Conservation (phyloP, 1,140 invertebrate species). For the Eulimnadia texana region DNA sequence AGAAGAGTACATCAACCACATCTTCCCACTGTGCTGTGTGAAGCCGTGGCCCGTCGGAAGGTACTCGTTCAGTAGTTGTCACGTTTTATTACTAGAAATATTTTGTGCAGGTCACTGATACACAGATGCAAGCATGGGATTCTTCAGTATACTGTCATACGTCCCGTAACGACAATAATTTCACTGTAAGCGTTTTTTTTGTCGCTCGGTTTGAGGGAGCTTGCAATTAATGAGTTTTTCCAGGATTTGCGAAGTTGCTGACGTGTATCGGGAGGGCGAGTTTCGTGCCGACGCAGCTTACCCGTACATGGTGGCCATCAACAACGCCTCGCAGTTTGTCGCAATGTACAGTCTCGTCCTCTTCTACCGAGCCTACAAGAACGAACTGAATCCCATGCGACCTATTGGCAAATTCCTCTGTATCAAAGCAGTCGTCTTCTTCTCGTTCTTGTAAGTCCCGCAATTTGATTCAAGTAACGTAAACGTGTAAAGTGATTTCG, state of each 20-base stretch:
- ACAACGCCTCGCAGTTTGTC: conserved; percentile 88
- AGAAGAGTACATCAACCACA: conserved; percentile 40
- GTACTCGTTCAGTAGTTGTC: conserved; percentile 26
- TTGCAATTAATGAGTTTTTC: too few species aligned
- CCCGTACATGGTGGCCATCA: conserved; percentile 77
- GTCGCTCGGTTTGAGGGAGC: not conserved
- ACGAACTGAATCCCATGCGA: conserved; percentile 76
- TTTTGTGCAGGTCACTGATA: conserved; percentile 58
- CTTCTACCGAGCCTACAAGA: conserved; percentile 78
- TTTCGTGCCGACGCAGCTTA: conserved; percentile 70
- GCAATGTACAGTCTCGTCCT: conserved; percentile 92
- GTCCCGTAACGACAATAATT: conserved; percentile 73
- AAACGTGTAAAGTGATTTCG: not conserved
- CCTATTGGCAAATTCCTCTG: conserved; percentile 93
- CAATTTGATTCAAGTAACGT: not conserved
- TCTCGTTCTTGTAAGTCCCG: conserved; percentile 86
- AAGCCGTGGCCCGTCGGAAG: conserved; percentile 74
- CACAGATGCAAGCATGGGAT: conserved; percentile 92
- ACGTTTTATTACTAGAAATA: conserved; percentile 8
- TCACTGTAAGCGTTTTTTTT: conserved; percentile 52
- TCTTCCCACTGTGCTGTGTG: conserved; percentile 71
- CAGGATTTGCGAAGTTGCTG: conserved; percentile 69
- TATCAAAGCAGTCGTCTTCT: conserved; percentile 94
- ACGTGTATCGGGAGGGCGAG: conserved; percentile 79
- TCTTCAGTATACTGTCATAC: conserved; percentile 79